phyloP scores from a whole-genome alignment of 2,888 invertebrate genomes.

The Eristalinus sepulchralis region DNA sequence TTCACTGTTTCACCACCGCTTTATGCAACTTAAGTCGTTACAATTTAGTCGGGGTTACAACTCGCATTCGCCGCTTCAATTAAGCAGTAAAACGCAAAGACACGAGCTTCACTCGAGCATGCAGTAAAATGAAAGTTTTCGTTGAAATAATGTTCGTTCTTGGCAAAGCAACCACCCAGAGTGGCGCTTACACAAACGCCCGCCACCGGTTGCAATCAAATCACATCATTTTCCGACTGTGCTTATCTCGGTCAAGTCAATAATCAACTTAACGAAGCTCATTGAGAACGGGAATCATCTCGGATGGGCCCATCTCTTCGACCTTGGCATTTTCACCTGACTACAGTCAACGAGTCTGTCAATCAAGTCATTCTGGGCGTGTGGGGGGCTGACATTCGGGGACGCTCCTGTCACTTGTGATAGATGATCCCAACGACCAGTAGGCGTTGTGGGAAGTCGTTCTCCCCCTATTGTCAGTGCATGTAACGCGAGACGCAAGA shows the following conservation, averaged over 20 bases:
- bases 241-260: neutral
- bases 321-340: neutral
- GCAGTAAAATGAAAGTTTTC: neutral
- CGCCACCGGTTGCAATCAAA: neutral
- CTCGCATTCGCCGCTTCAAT: conserved; percentile 22
- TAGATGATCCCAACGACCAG: neutral
- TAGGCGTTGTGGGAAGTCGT: neutral
- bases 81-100: conserved; percentile 18
- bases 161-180: neutral
- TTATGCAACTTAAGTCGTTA: conserved; percentile 17
- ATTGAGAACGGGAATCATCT: neutral
- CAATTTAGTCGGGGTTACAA: neutral
- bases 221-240: neutral
- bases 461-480: neutral
- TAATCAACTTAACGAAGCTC: neutral
- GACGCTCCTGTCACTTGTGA: neutral
- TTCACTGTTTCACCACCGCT: neutral
- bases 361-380: neutral
- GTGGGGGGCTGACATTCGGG: neutral
- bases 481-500: neutral
- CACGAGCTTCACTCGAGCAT: conserved; percentile 35
- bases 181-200: neutral
- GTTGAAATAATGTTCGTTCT: neutral
- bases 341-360: neutral
- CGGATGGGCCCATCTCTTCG: neutral